A percentile compares a stretch with the other conserved stretches of the same genome.
These are phyloP conservation scores for Excalfactoria chinensis DNA, from an alignment of 2,113 vertebrate genomes.

Conservation along the genomic window DNA sequence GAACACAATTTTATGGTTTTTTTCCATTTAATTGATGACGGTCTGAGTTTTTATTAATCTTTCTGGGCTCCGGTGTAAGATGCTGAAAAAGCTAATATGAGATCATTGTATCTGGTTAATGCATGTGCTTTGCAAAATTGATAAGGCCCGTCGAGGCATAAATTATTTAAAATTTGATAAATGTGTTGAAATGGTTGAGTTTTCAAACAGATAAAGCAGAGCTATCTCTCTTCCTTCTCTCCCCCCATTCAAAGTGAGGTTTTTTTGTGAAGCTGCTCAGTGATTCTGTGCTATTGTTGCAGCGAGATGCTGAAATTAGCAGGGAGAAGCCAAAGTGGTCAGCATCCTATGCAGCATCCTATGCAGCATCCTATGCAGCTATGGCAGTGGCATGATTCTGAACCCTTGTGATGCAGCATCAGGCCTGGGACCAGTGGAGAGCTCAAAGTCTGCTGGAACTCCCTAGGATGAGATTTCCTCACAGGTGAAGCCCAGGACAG, in stretches of 20 bases:
- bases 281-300: neutral
- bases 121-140: conserved; percentile 78
- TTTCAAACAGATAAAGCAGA: conserved; percentile 76
- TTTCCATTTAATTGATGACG: conserved; percentile 77
- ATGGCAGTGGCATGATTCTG: rapidly evolving
- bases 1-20: conserved; percentile 70
- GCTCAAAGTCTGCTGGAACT: neutral
- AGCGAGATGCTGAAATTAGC: neutral
- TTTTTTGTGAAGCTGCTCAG: conserved; percentile 32
- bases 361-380: neutral
- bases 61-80: conserved; percentile 66
- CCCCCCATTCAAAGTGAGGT: neutral
- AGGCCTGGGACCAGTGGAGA: neutral
- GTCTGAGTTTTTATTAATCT: conserved; percentile 82
- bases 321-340: neutral
- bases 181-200: conserved; percentile 76
- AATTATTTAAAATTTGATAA: conserved; percentile 83
- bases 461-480: neutral
- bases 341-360: neutral
- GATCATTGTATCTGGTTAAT: conserved; percentile 79
- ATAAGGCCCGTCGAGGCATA: conserved; percentile 78
- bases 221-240: conserved; percentile 43
- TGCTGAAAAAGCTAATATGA: conserved; percentile 79
- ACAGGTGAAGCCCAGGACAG: neutral
- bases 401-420: neutral